Percentiles rank a stretch among this genome's conserved stretches.
phyloP scores from a whole-genome alignment of 2,113 vertebrate genomes.

The Actenoides lindsayi region DNA sequence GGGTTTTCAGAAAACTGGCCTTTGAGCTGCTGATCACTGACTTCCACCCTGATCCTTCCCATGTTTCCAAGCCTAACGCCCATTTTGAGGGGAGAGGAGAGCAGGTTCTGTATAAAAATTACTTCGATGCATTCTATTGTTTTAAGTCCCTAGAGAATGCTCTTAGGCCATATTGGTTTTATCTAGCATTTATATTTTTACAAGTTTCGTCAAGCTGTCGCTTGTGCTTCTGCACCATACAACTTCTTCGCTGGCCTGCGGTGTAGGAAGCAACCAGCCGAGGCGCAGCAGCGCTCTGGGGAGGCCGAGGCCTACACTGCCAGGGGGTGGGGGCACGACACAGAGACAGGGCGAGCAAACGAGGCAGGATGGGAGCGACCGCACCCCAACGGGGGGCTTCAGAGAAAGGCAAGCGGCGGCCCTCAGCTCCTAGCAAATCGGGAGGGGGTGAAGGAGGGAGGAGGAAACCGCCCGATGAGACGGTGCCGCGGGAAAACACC shows the following conservation, averaged over 20 bases:
- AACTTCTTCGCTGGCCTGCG: not conserved
- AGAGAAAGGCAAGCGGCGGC: not conserved
- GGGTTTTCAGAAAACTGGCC: not conserved
- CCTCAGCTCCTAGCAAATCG: not conserved
- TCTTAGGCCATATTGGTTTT: not conserved
- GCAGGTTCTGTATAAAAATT: not conserved
- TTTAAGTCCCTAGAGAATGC: not conserved
- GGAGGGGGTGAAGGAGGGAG: not conserved
- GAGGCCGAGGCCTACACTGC: not conserved
- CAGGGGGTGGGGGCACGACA: no score
- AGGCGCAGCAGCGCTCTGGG: not conserved
- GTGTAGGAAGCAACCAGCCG: rapidly evolving
- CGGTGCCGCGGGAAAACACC: not conserved
- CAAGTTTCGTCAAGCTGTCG: not conserved
- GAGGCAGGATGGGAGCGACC: not conserved
- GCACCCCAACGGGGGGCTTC: not conserved
- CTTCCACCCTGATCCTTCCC: not conserved
- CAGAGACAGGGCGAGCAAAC: not conserved
- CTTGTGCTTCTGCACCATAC: not conserved
- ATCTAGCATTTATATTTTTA: not conserved
- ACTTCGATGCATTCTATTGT: not conserved
- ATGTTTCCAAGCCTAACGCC: not conserved
- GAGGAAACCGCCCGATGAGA: not conserved
- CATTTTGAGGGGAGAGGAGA: not conserved
- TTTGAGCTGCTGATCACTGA: not conserved